Base-by-base conservation (phyloP, 2,113 vertebrate species). In the Phrynocephalus versicolor region DNA sequence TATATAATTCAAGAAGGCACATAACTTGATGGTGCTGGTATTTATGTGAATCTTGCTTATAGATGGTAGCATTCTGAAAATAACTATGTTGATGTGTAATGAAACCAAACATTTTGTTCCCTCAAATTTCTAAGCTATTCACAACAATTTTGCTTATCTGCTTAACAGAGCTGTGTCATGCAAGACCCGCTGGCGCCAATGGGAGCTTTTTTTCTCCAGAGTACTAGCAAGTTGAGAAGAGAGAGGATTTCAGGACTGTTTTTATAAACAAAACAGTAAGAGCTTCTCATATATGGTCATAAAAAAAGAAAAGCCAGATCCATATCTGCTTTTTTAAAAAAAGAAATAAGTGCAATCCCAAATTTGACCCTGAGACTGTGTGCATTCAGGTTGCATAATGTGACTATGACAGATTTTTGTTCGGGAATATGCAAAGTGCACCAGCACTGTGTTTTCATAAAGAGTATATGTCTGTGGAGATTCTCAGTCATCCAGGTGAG, bases 41-140 rank as follows among this genome's bases (percentile, higher is more conserved):
- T 70, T 35, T 16, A 18, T 16, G 9, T 10, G 9, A 3, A 14
- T 70, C 13, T n/a, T 80, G 18, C 1, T 14, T 85, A 82, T 82
- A 83, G 85, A 86, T 78, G 78, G 70, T 88, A 13, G 4, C 19
- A 62, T 58, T 62, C 51, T 62, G 85, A 84, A 85, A 85, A 18
- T 57, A 82, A 23, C 16, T 87, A 15, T 5, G 25, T 6, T 30
- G 1, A 41, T 9, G 0, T 62, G n/a, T 89, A 89, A 76, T 65
- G 0, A 23, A 77, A 23, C 25, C 8, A 37, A 45, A n/a, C 14
- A 1, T 73, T 76, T 75, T 84, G 35, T 21, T n/a, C 10, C 15
- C 2, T 30, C 74, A 33, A 6, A 39, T 64, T 79, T 64, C 60
- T 64, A 4, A 13, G 13, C 4, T 51, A 74, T 25, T 35, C 9